Conservation (phyloP, 1,140 invertebrate species). For the Drosophila tristis region DNA sequence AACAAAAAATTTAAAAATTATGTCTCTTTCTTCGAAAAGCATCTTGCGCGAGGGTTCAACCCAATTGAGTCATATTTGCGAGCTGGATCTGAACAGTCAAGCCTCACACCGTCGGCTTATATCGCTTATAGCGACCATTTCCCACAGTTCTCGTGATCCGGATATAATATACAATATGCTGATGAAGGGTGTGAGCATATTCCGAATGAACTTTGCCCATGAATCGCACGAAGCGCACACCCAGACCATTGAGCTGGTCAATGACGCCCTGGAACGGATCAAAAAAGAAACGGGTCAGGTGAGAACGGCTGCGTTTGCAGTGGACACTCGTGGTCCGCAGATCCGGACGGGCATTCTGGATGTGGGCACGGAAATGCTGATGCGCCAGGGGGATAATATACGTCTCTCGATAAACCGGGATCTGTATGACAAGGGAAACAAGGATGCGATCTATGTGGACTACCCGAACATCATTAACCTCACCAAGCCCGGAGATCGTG, state of each 20-base stretch:
- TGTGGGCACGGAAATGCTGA: conserved; percentile 88
- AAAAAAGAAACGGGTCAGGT: conserved; percentile 88
- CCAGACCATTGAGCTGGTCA: conserved; percentile 94
- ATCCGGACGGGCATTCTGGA: conserved; percentile 97
- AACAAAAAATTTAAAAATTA: conserved; percentile 4
- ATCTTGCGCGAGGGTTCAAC: conserved; percentile 85
- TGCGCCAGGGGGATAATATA: conserved; percentile 93
- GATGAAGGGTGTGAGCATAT: conserved; percentile 98
- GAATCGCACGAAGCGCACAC: conserved; percentile 97
- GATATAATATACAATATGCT: conserved; percentile 97
- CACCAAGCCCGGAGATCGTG: conserved; percentile 91
- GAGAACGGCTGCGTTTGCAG: conserved; percentile 86
- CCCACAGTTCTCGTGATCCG: conserved; percentile 93
- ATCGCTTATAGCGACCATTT: conserved; percentile 99
- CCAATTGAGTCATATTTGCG: conserved; percentile 95
- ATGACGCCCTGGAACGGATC: conserved; percentile 91
- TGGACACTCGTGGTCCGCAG: conserved; percentile 98
- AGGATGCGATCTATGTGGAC: conserved; percentile 90
- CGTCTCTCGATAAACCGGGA: conserved; percentile 94
- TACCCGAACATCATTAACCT: conserved; percentile 98
- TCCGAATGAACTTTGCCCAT: conserved; percentile 98
- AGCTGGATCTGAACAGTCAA: conserved; percentile 94
- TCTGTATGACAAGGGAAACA: conserved; percentile 92
- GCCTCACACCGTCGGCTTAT: conserved; percentile 92
- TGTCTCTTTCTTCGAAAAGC: conserved; percentile 36